Conservation (phyloP, 2,888 invertebrate species). For the Drosophila mettleri region DNA sequence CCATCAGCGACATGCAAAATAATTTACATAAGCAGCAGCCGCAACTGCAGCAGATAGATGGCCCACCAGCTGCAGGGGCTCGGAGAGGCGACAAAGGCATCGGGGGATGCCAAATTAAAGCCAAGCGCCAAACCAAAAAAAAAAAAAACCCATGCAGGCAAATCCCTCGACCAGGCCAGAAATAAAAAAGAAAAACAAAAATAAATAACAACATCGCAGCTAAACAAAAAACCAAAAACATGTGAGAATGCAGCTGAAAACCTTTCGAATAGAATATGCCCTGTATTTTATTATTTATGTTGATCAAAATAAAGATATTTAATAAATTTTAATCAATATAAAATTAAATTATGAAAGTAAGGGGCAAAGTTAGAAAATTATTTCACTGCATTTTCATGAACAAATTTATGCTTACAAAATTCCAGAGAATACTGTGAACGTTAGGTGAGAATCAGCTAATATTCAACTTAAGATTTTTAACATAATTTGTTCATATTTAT, state of each 20-base stretch:
- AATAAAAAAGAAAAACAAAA: conserved; percentile 5
- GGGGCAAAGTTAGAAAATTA: not conserved
- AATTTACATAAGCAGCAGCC: conserved; percentile 79
- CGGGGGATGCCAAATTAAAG: conserved; percentile 76
- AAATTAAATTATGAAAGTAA: not conserved
- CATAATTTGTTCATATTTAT: too few relatives aligned
- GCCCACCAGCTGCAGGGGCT: conserved; percentile 20
- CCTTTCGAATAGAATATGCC: conserved; percentile 17
- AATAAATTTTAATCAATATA: not conserved
- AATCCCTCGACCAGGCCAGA: conserved; percentile 69
- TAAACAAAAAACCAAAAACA: conserved; percentile 43
- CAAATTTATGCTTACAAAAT: too few relatives aligned
- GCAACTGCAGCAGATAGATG: conserved; percentile 62
- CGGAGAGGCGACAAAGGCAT: conserved; percentile 32
- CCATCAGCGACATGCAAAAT: conserved; percentile 65
- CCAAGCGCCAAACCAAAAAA: conserved; percentile 57
- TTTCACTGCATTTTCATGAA: not conserved
- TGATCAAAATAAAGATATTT: not conserved
- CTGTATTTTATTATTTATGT: not conserved
- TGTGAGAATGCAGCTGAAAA: not conserved
- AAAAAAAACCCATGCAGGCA: conserved; percentile 70
- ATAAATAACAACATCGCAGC: conserved; percentile 11
- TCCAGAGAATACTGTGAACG: too few relatives aligned
- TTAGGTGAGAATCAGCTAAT: too few relatives aligned
- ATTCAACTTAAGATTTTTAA: too few relatives aligned